Conservation (phyloP, 2,113 vertebrate species). For the Ovis canadensis region DNA sequence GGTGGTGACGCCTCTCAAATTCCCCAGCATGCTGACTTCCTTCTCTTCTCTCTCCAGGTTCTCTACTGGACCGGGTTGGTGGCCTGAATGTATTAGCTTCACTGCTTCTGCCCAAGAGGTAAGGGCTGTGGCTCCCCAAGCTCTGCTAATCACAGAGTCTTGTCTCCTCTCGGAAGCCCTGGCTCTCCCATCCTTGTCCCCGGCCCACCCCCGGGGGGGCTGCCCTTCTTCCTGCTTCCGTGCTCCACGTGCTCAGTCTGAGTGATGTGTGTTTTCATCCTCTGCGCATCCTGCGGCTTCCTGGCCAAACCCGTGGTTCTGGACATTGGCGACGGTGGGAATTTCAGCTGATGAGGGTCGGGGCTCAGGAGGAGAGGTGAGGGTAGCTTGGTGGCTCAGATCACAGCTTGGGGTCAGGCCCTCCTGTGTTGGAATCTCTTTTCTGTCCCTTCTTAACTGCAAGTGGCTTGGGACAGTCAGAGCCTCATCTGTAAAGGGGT, state of each 20-base stretch:
- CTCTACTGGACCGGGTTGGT: conserved; percentile 74
- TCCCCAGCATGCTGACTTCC: background rate
- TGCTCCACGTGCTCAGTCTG: background rate
- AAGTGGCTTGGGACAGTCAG: background rate
- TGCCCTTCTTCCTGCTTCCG: background rate
- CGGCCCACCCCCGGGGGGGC: accelerated
- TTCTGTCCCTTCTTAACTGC: background rate
- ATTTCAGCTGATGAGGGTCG: background rate
- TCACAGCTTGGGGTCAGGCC: background rate
- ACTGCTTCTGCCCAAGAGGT: conserved; percentile 73
- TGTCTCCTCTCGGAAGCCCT: background rate
- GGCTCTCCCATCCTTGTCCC: background rate
- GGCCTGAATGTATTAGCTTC: conserved; percentile 76
- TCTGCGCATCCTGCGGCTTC: background rate
- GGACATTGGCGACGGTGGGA: background rate
- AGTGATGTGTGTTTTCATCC: background rate
- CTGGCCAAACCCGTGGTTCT: background rate
- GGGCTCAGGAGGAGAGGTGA: background rate
- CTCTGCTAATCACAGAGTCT: background rate
- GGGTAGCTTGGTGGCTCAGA: background rate
- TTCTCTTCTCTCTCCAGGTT: conserved; percentile 62
- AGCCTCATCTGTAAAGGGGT: background rate
- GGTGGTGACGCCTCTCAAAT: accelerated
- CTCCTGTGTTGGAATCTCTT: background rate
- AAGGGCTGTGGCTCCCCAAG: background rate